Base-by-base conservation (phyloP, 2,797 vertebrate species). In the Xiphorhynchus erythropygius region DNA sequence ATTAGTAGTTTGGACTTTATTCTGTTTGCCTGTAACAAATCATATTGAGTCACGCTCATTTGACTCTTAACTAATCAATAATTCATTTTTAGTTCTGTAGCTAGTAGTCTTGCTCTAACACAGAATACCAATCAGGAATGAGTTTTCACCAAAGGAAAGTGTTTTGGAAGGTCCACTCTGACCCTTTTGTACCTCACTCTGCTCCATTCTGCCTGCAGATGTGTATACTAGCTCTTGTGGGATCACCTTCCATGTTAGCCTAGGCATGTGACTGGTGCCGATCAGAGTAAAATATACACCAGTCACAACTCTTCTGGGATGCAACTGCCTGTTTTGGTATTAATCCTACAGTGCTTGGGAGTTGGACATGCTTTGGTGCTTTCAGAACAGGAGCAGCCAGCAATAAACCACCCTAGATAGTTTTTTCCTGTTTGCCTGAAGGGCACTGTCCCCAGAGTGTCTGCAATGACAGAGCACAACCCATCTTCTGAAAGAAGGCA, bases 1-100 rank as follows among this genome's bases (percentile, higher is more conserved):
- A n/a, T 84, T 46, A 63, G 81, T 46, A 42, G 78, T 83, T 96
- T 97, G 95, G 94, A 96, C 96, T 97, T 97, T 97, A 97, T 96
- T 96, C 95, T 97, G 96, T 97, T 96, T 97, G 84, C 90, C 67
- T 7, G 2, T 71, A 94, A 92, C 91, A 93, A 84, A 73, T 92
- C 92, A 46, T 65, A 91, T 44, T 85, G 94, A 95, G 92, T 90
- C 95, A 96, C 0, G 0, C 69, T 94, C 9, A 15, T 87, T 89
- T 85, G 64, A 64, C 75, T 95, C 64, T 35, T 68, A 87, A 89
- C 87, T 90, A 81, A 97, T 92, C 94, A 91, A 96, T 94, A 93
- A 84, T 89, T 90, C 63, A 67, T 95, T 93, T 91, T 93, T 50
- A 65, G 64, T 94, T 89, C 71, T 64, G 74, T 37, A 81, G 62